Percentiles rank a stretch among this genome's conserved stretches.
phyloP scores from a whole-genome alignment of 2,113 vertebrate species.

The Stomatorhinus ivindoensis region DNA sequence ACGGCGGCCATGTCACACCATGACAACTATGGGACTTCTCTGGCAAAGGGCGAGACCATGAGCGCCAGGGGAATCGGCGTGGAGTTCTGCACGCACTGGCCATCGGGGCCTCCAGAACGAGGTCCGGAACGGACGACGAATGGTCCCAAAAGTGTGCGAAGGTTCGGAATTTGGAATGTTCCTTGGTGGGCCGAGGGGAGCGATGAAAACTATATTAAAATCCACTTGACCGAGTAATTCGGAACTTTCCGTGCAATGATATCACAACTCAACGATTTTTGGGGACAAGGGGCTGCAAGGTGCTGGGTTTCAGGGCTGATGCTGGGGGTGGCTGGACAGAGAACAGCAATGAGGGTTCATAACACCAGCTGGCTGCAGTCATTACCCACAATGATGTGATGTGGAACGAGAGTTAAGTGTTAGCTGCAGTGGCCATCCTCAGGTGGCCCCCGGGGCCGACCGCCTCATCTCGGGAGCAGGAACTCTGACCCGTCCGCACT shows the following conservation, averaged over 20 bases:
- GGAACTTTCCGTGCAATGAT: constrained; percentile 28
- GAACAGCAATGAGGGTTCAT: constrained; percentile 27
- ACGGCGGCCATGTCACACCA: not conserved
- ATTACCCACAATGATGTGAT: constrained; percentile 21
- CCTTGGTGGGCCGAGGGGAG: not conserved
- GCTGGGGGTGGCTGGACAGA: constrained; percentile 21
- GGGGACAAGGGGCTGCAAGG: constrained; percentile 27
- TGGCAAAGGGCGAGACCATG: not conserved
- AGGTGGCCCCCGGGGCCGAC: not conserved
- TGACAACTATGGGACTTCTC: not conserved
- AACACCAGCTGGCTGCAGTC: constrained; percentile 27
- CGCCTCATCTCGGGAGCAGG: not conserved
- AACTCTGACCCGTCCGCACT: not conserved
- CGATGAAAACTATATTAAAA: constrained; percentile 6
- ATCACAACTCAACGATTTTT: constrained; percentile 34
- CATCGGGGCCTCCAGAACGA: not conserved
- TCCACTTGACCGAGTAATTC: constrained; percentile 17
- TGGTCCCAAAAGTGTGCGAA: not conserved
- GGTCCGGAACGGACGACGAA: not conserved
- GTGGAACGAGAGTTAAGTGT: constrained; percentile 13
- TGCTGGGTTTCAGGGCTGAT: constrained; percentile 27
- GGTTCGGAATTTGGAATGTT: not conserved
- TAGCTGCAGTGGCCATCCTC: not conserved
- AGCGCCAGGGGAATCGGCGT: not conserved
- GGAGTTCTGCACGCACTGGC: not conserved